Conservation (phyloP, 1,140 invertebrate genomes). For the Chlorops oryzae region DNA sequence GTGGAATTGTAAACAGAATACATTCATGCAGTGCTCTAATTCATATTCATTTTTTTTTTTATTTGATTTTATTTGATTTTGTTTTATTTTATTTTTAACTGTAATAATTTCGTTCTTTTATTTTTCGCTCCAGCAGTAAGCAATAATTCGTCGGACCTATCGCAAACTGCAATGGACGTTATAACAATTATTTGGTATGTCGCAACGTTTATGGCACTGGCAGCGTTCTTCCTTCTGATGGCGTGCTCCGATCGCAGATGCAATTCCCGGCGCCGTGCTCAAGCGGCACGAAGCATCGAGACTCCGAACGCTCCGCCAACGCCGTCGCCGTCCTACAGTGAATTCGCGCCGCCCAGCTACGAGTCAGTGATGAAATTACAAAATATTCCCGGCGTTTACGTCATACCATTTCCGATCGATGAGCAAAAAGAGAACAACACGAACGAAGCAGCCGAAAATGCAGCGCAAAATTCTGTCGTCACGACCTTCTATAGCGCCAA, state of each 20-base stretch:
- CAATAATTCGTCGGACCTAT: constrained; percentile 29
- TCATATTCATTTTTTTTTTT: too few relatives aligned
- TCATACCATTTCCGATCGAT: constrained; percentile 32
- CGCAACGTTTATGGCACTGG: constrained; percentile 41
- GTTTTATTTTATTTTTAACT: too few relatives aligned
- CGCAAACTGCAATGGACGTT: constrained; percentile 46
- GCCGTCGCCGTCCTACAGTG: constrained; percentile 43
- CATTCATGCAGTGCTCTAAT: too few relatives aligned
- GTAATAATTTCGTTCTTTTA: not conserved
- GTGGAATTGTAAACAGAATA: too few relatives aligned
- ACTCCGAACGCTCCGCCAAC: constrained; percentile 33
- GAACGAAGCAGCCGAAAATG: too few relatives aligned
- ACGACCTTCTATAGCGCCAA: too few relatives aligned
- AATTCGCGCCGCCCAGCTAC: constrained; percentile 45
- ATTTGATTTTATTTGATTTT: too few relatives aligned
- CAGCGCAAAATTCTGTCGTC: too few relatives aligned
- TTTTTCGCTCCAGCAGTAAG: constrained; percentile 12
- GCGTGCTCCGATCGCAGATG: constrained; percentile 43
- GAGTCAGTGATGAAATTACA: constrained; percentile 45
- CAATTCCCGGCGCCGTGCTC: constrained; percentile 15
- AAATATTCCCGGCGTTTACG: constrained; percentile 34
- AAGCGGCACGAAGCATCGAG: constrained; percentile 21
- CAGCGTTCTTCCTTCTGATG: constrained; percentile 45
- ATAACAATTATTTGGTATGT: constrained; percentile 47
- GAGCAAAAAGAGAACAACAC: too few relatives aligned